Percentiles rank a stretch among this genome's conserved stretches.
Conservation (phyloP, 1,140 invertebrate species). For the Proales similis region DNA sequence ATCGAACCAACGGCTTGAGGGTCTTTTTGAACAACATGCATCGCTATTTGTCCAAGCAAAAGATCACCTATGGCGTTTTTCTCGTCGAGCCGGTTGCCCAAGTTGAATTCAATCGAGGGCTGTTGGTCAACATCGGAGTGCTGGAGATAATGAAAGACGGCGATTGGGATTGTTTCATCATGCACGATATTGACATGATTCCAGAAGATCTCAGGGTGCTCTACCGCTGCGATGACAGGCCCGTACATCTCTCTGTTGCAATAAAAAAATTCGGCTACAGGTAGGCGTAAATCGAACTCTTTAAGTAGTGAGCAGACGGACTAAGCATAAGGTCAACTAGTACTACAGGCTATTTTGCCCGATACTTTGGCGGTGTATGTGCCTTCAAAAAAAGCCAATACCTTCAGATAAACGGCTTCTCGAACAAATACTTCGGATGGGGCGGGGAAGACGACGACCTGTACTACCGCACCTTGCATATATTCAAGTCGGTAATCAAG, state of each 20-base stretch:
- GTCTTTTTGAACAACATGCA: constrained; percentile 77
- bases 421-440: constrained; percentile 38
- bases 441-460: constrained; percentile 45
- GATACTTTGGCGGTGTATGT: constrained; percentile 33
- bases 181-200: constrained; percentile 86
- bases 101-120: constrained; percentile 72
- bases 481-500: no score
- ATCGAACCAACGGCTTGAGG: constrained; percentile 67
- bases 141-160: constrained; percentile 60
- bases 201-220: constrained; percentile 77
- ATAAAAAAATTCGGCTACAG: constrained; percentile 5
- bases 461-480: no score
- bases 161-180: constrained; percentile 64
- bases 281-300: no score
- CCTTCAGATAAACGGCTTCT: constrained; percentile 33
- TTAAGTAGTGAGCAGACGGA: not conserved
- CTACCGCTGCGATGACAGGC: constrained; percentile 77
- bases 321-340: not conserved
- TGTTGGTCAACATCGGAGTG: constrained; percentile 73
- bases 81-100: constrained; percentile 67
- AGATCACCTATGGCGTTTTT: constrained; percentile 77
- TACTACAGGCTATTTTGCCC: not conserved
- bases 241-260: constrained; percentile 60
- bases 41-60: constrained; percentile 73
- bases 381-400: constrained; percentile 20